phyloP scores from a whole-genome alignment of 2,888 invertebrate species.

The Allacma fusca region DNA sequence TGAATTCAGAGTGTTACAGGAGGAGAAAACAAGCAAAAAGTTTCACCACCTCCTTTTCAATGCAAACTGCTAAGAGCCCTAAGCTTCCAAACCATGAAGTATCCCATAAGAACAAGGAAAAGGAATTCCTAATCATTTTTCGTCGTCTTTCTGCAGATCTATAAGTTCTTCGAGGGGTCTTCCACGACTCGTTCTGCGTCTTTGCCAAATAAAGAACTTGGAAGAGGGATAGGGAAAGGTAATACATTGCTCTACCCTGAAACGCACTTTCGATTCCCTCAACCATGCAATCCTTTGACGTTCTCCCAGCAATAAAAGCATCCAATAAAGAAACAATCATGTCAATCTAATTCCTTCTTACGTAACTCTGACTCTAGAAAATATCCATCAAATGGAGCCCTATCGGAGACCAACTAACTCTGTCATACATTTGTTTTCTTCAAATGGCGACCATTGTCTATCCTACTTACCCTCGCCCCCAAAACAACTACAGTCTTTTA shows the following conservation, averaged over 20 bases:
- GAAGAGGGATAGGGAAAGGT: neutral
- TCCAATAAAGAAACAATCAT: constrained; percentile 43
- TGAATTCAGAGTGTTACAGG: neutral
- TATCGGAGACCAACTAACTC: constrained; percentile 35
- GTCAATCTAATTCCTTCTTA: constrained; percentile 33
- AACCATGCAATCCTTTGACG: constrained; percentile 44
- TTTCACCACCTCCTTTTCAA: constrained; percentile 1
- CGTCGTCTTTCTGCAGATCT: constrained; percentile 32
- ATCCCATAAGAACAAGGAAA: constrained; percentile 17
- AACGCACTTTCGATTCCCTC: constrained; percentile 33
- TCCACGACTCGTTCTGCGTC: neutral
- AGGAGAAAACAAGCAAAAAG: neutral
- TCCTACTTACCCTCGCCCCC: neutral
- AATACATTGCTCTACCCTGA: constrained; percentile 18
- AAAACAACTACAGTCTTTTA: constrained; percentile 14
- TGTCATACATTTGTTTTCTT: constrained; percentile 1
- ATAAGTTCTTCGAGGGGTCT: constrained; percentile 1
- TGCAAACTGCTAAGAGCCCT: neutral
- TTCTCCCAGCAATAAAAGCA: constrained; percentile 42
- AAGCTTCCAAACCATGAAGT: neutral
- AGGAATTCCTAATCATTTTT: constrained; percentile 49
- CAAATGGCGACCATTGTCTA: neutral
- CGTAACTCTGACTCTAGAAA: constrained; percentile 33
- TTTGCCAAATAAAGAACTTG: neutral
- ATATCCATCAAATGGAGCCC: constrained; percentile 42